Base-by-base conservation (phyloP, 2,797 vertebrate species). In the Hydrocynus forskahlii region DNA sequence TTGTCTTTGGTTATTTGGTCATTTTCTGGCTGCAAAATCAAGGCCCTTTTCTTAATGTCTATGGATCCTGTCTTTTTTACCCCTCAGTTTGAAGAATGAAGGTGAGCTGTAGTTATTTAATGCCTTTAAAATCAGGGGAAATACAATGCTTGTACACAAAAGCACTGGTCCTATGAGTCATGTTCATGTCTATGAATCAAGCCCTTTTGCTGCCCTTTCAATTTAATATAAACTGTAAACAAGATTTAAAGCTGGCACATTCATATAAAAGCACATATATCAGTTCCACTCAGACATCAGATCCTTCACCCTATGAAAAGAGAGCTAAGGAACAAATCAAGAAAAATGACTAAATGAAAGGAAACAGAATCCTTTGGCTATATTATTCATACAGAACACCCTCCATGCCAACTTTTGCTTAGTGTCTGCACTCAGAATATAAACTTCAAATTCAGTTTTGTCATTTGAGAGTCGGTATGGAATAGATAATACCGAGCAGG, bases 401-500 rank as follows among this genome's bases (percentile, higher is more conserved):
- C 17, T 67, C 9, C 50, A 21, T n/a, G 9, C 16, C 29, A 71
- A 52, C 45, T 52, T 52, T 38, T 35, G 60, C 60, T 23, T 69
- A 17, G 16, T 43, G 29, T 60, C 38, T 60, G 19, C 55, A 60
- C 54, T 14, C 35, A 59, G 72, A 19, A 74, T 43, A 40, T 38
- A 17, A 57, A 55, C 50, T 76, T 66, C 1, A 52, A 73, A 71
- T 83, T 45, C n/a, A 69, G 40, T 68, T 67, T 2, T 52, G 62
- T 70, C 1, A 21, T 48, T 69, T 14, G 50, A 8, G 17, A 45
- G 60, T 23, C 62, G 76, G 25, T 48, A 57, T 7, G n/a, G 57
- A 81, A 64, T 71, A 62, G 45, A 81, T 75, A 48, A 68, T 50
- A 59, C 35, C 38, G 38, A 2, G 50, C 71, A 63, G 40, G n/a